phyloP scores from a whole-genome alignment of 2,797 vertebrate genomes.

The Melanotaenia maccullochi region DNA sequence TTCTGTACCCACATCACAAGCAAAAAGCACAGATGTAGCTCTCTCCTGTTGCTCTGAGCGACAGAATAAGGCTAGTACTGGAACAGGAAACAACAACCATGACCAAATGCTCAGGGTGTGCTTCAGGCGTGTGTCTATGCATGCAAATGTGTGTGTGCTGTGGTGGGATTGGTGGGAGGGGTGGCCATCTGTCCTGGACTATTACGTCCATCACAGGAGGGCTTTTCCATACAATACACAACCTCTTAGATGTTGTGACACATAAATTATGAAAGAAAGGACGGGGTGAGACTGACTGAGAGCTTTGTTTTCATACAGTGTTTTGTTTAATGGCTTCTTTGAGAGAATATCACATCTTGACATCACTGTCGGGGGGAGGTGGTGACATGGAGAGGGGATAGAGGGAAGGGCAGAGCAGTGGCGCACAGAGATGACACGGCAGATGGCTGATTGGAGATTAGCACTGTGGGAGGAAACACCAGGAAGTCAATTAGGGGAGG shows the following conservation, averaged over 20 bases:
- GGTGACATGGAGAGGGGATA: conserved; percentile 29
- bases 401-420: conserved; percentile 44
- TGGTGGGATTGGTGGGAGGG: conserved; percentile 38
- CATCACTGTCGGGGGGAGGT: conserved; percentile 40
- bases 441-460: conserved; percentile 80
- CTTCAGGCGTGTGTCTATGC: conserved; percentile 48
- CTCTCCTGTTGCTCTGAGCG: conserved; percentile 73
- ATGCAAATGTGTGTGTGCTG: conserved; percentile 26
- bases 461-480: conserved; percentile 63
- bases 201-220: conserved; percentile 71
- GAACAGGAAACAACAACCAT: conserved; percentile 63
- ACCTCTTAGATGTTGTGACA: conserved; percentile 17
- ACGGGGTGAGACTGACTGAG: conserved; percentile 11
- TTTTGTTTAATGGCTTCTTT: conserved; percentile 50
- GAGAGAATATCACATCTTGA: conserved; percentile 42
- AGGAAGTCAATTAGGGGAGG: conserved; percentile 71
- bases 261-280: conserved; percentile 17
- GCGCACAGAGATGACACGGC: conserved; percentile 62
- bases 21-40: conserved; percentile 65
- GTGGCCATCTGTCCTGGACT: conserved; percentile 74
- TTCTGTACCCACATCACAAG: conserved; percentile 68
- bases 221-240: conserved; percentile 26
- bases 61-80: conserved; percentile 77
- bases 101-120: conserved; percentile 53
- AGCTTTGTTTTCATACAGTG: conserved; percentile 6